Conservation (phyloP, 1,140 invertebrate species). For the Paraescarpia echinospica region DNA sequence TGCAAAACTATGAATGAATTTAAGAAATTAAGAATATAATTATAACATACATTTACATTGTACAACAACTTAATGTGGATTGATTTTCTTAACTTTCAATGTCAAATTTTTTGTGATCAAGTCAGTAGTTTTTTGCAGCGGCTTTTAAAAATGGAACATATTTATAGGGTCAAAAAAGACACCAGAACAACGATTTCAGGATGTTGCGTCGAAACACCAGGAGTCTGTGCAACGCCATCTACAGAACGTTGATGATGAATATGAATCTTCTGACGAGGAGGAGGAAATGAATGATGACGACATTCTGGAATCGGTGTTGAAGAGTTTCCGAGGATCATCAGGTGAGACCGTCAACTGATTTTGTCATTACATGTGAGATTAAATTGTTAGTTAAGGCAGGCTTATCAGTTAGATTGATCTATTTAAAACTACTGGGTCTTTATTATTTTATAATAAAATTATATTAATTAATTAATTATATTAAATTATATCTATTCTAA, state of each 20-base stretch:
- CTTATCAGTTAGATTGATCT: too few species aligned
- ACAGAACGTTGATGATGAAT: constrained; percentile 33
- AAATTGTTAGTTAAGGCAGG: too few species aligned
- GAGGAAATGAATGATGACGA: constrained; percentile 35
- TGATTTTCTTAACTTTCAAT: neutral
- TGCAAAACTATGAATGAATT: neutral
- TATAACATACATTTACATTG: neutral
- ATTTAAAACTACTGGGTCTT: too few species aligned
- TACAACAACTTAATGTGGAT: neutral
- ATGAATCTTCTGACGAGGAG: constrained; percentile 42
- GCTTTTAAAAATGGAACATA: neutral
- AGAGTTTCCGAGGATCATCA: neutral
- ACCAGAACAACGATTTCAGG: constrained; percentile 38
- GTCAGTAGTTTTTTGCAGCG: neutral
- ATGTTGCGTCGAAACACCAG: constrained; percentile 41
- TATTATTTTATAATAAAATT: too few species aligned
- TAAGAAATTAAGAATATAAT: neutral
- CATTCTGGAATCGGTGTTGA: constrained; percentile 7
- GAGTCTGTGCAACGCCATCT: constrained; percentile 45
- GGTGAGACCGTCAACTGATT: neutral
- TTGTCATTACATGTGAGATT: too few species aligned
- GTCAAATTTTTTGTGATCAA: neutral
- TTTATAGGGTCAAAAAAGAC: neutral
- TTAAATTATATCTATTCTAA: neutral
- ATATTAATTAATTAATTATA: neutral